Percentiles rank a stretch among this genome's conserved stretches.
These are phyloP conservation scores for Leucophenga varia DNA, from an alignment of 1,140 invertebrate genomes.

Conservation along the genomic window DNA sequence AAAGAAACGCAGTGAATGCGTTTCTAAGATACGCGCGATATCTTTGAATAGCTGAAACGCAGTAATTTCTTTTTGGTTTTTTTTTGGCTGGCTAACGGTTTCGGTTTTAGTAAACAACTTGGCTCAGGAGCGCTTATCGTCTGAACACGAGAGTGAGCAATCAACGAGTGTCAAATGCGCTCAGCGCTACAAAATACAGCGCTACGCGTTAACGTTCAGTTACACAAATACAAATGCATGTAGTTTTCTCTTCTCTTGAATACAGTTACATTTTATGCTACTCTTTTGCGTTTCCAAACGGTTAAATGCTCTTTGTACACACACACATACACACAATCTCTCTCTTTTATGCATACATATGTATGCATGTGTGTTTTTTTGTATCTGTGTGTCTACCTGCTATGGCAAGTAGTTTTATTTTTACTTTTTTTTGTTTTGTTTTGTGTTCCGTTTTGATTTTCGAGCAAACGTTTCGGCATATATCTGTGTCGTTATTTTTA, in stretches of 20 bases:
- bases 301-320: slow-evolving; percentile 11
- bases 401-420: slow-evolving; percentile 16
- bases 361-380: neutral
- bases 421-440: too few species aligned
- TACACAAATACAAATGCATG: slow-evolving; percentile 9
- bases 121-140: slow-evolving; percentile 8
- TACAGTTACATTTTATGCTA: slow-evolving; percentile 1
- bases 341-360: slow-evolving; percentile 6
- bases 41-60: too few species aligned
- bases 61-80: slow-evolving; percentile 7
- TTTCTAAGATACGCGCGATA: too few species aligned
- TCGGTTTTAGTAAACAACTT: slow-evolving; percentile 13
- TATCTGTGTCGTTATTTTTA: too few species aligned
- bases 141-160: slow-evolving; percentile 49
- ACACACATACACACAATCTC: slow-evolving; percentile 18
- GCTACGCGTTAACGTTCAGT: too few species aligned
- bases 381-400: slow-evolving; percentile 12
- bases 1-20: too few species aligned
- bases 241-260: slow-evolving; percentile 14
- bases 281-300: slow-evolving; percentile 1
- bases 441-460: too few species aligned
- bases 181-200: slow-evolving; percentile 5
- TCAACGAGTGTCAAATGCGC: slow-evolving; percentile 44
- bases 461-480: too few species aligned
- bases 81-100: slow-evolving; percentile 18